Evolutionary conservation across 2,113 vertebrate species (phyloP).

Genomic region (Nycticorax nycticorax): DNA sequence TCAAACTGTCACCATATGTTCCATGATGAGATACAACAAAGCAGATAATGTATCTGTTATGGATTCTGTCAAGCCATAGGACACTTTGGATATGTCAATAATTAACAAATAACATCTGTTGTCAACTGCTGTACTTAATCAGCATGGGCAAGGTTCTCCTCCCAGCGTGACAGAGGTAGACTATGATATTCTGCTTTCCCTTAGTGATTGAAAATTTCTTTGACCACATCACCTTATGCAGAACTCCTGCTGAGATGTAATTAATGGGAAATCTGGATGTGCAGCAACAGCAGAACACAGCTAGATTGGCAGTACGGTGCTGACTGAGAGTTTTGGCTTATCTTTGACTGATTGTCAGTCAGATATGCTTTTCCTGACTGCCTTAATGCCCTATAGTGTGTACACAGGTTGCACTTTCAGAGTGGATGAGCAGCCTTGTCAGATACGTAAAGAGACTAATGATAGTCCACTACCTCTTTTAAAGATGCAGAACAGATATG

Average conservation of each 20-base stretch:
- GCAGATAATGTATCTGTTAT: not conserved
- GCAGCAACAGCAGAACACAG: not conserved
- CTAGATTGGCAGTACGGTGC: not conserved
- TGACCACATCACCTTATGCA: not conserved
- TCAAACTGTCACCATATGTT: slow-evolving; percentile 3
- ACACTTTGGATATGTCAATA: slow-evolving; percentile 43
- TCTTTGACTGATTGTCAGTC: not conserved
- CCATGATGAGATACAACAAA: not conserved
- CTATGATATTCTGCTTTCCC: not conserved
- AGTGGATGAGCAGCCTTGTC: not conserved
- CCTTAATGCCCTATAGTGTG: not conserved
- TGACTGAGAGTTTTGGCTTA: not conserved
- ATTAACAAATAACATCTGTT: slow-evolving; percentile 55
- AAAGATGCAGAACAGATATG: not conserved
- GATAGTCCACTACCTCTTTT: not conserved
- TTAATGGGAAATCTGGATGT: not conserved
- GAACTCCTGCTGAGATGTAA: not conserved
- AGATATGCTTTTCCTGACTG: not conserved
- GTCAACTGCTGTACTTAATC: slow-evolving; percentile 39
- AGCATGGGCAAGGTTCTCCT: not conserved
- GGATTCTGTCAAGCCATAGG: not conserved
- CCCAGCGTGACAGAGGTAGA: not conserved
- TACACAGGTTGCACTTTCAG: not conserved
- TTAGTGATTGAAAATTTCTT: not conserved
- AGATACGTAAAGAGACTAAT: not conserved